Evolutionary conservation across 2,888 invertebrate genomes (phyloP).

Genomic region (Drosophila affinis): DNA sequence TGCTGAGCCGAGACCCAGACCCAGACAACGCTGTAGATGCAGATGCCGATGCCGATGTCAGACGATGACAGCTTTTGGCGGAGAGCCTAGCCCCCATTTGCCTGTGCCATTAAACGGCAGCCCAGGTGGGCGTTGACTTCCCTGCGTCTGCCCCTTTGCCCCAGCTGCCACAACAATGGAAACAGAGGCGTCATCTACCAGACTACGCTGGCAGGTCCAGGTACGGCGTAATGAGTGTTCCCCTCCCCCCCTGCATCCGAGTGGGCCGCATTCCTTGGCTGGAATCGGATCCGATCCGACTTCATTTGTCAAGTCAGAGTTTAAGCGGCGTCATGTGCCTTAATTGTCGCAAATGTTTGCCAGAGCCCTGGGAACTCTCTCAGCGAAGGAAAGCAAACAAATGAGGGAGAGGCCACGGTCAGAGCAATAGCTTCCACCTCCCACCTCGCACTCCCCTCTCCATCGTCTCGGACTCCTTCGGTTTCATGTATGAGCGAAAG

Average conservation of each 20-base stretch:
- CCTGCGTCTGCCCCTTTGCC: slow-evolving; percentile 13
- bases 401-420: slow-evolving; percentile 11
- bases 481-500: slow-evolving; percentile 62
- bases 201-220: slow-evolving; percentile 43
- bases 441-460: neutral
- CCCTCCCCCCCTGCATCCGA: neutral
- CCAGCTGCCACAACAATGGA: slow-evolving; percentile 51
- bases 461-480: neutral
- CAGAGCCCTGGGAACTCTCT: slow-evolving; percentile 50
- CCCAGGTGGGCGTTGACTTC: slow-evolving; percentile 61
- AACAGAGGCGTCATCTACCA: slow-evolving; percentile 47
- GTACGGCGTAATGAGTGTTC: slow-evolving; percentile 32
- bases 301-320: slow-evolving; percentile 61
- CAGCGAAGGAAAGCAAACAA: slow-evolving; percentile 6
- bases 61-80: slow-evolving; percentile 50
- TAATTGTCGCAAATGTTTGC: slow-evolving; percentile 68
- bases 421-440: too few species aligned
- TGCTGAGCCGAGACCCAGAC: slow-evolving; percentile 3
- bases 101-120: slow-evolving; percentile 55
- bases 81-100: slow-evolving; percentile 46
- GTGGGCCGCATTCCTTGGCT: slow-evolving; percentile 45
- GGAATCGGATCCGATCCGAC: slow-evolving; percentile 5
- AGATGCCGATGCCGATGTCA: slow-evolving; percentile 41
- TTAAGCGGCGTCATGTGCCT: slow-evolving; percentile 52
- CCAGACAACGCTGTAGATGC: slow-evolving; percentile 32